Percentiles rank a stretch among this genome's conserved stretches.
phyloP scores from a whole-genome alignment of 2,888 invertebrate species.

The Cryptosula pallasiana region DNA sequence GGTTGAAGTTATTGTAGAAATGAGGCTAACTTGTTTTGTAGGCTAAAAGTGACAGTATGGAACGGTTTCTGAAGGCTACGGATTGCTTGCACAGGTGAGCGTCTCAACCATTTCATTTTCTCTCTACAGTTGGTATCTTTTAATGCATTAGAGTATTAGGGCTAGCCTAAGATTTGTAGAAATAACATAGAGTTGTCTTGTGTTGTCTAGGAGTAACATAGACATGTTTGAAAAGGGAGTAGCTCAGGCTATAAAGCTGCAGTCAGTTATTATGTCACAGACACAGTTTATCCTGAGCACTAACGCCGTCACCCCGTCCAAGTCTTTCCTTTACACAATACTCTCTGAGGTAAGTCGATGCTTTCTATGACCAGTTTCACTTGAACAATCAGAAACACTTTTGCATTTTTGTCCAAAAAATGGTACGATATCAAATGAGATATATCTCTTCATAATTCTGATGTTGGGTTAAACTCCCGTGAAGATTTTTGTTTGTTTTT shows the following conservation, averaged over 20 bases:
- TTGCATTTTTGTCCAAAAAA: too few relatives aligned
- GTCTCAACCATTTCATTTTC: too few relatives aligned
- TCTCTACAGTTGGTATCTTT: too few relatives aligned
- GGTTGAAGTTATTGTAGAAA: too few relatives aligned
- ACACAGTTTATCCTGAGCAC: slow-evolving; percentile 75
- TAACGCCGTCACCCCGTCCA: slow-evolving; percentile 74
- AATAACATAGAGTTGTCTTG: neutral
- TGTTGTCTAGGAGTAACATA: slow-evolving; percentile 56
- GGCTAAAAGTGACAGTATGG: neutral
- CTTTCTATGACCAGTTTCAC: too few relatives aligned
- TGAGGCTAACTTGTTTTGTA: slow-evolving; percentile 3
- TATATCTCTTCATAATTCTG: too few relatives aligned
- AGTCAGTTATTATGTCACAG: slow-evolving; percentile 67
- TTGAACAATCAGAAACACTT: too few relatives aligned
- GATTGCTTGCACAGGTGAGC: neutral
- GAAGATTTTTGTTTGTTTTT: too few relatives aligned
- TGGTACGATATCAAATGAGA: too few relatives aligned
- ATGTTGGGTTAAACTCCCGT: too few relatives aligned
- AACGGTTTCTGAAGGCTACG: neutral
- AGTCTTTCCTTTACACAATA: slow-evolving; percentile 81
- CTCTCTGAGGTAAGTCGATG: slow-evolving; percentile 84
- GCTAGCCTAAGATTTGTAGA: neutral
- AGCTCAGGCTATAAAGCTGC: slow-evolving; percentile 66
- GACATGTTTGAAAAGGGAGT: slow-evolving; percentile 63
- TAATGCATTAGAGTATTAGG: too few relatives aligned